Evolutionary conservation across 1,140 invertebrate genomes (phyloP).

Genomic region (Diprion similis): DNA sequence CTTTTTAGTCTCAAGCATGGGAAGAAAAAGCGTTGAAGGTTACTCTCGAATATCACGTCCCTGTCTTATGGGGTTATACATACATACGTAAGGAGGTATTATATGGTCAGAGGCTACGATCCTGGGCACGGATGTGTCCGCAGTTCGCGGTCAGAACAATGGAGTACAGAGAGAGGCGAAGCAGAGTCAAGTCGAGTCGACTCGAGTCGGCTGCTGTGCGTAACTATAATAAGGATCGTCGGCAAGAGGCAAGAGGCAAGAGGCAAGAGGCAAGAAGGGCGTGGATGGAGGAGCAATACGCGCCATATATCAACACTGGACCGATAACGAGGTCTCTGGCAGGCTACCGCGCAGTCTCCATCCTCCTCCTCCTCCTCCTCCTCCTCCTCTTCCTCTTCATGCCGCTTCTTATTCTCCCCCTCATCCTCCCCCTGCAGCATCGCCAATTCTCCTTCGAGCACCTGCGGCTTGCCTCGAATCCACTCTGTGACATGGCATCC

Average conservation of each 20-base stretch:
- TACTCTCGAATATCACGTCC: neutral
- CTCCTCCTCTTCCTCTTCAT: neutral
- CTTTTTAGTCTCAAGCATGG: no score
- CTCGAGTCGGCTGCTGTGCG: neutral
- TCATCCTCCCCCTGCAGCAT: no score
- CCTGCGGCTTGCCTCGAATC: neutral
- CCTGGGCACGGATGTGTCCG: slow-evolving; percentile 10
- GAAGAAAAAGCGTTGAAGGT: no score
- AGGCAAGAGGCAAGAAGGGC: slow-evolving; percentile 27
- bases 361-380: neutral
- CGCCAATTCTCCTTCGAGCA: neutral
- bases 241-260: neutral
- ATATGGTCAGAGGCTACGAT: neutral
- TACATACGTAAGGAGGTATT: neutral
- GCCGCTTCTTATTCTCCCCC: neutral
- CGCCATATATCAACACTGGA: slow-evolving; percentile 52
- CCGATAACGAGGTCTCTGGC: slow-evolving; percentile 39
- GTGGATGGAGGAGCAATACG: slow-evolving; percentile 35
- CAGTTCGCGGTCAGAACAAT: slow-evolving; percentile 48
- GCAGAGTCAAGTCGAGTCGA: no score
- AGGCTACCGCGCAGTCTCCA: slow-evolving; percentile 41
- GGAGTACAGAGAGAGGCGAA: slow-evolving; percentile 19
- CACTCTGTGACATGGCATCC: no score
- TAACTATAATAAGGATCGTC: neutral
- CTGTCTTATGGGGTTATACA: neutral